Conservation (phyloP, 2,113 vertebrate genomes). For the Narcine bancroftii region DNA sequence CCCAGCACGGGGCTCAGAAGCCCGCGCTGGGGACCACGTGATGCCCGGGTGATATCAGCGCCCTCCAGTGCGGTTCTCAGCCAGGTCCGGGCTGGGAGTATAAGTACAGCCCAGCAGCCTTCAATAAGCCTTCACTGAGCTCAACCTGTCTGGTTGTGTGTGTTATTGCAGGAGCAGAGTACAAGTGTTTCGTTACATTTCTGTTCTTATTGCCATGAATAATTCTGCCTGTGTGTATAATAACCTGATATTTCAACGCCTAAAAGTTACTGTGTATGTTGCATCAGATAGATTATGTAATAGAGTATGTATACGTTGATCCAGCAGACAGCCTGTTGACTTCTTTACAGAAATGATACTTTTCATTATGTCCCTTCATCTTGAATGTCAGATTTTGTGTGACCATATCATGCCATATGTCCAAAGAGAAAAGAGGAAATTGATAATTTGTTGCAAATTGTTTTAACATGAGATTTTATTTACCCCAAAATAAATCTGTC, state of each 20-base stretch:
- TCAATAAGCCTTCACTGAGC: too few relatives aligned
- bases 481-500: not conserved
- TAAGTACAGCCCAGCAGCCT: too few relatives aligned
- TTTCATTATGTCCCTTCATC: not conserved
- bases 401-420: not conserved
- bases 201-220: not conserved
- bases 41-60: too few relatives aligned
- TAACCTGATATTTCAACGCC: not conserved
- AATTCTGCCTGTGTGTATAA: not conserved
- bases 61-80: too few relatives aligned
- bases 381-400: not conserved
- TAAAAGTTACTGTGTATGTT: not conserved
- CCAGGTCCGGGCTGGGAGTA: too few relatives aligned
- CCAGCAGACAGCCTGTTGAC: too few relatives aligned
- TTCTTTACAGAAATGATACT: not conserved
- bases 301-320: not conserved
- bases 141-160: too few relatives aligned
- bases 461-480: not conserved
- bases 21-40: too few relatives aligned
- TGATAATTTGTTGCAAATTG: not conserved
- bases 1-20: too few relatives aligned
- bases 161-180: too few relatives aligned
- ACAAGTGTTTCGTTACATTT: not conserved
- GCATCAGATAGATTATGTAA: not conserved
- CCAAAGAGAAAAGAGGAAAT: not conserved